These are phyloP conservation scores for Forbesichthys papilliferus DNA, from an alignment of 2,113 vertebrate species.

Conservation along the genomic window DNA sequence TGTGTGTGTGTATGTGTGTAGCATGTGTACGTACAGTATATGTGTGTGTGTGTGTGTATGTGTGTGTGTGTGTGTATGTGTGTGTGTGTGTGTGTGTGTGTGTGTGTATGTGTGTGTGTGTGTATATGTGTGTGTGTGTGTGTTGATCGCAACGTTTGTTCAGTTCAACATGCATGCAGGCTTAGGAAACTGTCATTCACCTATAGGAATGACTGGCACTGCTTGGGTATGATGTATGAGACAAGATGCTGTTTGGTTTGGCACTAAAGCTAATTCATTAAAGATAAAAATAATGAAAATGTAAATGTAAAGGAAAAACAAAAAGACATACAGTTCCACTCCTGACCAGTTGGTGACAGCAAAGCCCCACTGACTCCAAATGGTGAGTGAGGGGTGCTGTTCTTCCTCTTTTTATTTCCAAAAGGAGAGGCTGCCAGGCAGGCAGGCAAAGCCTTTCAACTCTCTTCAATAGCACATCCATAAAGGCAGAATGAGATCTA, in stretches of 20 bases:
- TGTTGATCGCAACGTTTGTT: too few relatives aligned
- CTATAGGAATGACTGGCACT: too few relatives aligned
- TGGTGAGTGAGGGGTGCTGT: conserved; percentile 40
- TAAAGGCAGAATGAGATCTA: conserved; percentile 51
- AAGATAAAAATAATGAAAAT: too few relatives aligned
- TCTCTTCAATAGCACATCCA: conserved; percentile 65
- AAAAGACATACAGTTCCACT: conserved; percentile 6
- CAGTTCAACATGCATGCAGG: too few relatives aligned
- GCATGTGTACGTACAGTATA: too few relatives aligned
- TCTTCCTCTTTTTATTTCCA: conserved; percentile 28
- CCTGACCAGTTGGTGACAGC: conserved; percentile 71
- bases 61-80: too few relatives aligned
- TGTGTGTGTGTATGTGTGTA: too few relatives aligned
- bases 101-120: too few relatives aligned
- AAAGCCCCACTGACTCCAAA: conserved; percentile 55
- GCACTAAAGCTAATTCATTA: conserved; percentile 3
- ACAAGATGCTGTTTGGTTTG: conserved; percentile 32
- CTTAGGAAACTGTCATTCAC: too few relatives aligned
- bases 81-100: too few relatives aligned
- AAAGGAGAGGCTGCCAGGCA: background rate
- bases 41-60: too few relatives aligned
- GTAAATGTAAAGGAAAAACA: background rate
- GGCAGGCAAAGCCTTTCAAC: conserved; percentile 64
- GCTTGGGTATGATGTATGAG: background rate
- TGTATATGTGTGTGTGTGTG: too few relatives aligned